Percentiles rank a stretch among this genome's conserved stretches.
These are phyloP conservation scores for Cryptocheilus praepositus DNA, from an alignment of 2,888 invertebrate species.

Conservation along the genomic window DNA sequence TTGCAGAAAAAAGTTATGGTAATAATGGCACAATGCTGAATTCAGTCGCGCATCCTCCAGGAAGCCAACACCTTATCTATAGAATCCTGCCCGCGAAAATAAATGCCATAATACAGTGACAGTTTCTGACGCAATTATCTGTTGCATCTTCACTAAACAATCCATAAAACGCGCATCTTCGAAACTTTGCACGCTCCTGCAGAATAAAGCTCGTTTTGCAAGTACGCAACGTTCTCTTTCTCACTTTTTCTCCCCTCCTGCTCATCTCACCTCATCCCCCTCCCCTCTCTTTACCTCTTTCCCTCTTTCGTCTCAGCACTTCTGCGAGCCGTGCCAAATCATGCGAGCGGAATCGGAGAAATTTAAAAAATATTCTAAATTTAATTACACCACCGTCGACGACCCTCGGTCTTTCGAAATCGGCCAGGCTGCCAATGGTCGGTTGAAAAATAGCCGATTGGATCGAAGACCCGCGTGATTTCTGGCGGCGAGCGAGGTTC, in stretches of 20 bases:
- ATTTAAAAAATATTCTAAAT: constrained; percentile 76
- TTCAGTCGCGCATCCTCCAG: no score
- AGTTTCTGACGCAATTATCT: no score
- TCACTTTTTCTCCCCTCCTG: constrained; percentile 27
- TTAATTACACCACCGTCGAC: constrained; percentile 65
- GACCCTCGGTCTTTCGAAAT: constrained; percentile 69
- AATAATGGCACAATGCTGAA: no score
- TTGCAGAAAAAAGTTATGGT: no score
- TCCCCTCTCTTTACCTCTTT: constrained; percentile 15
- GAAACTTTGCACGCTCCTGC: constrained; percentile 1
- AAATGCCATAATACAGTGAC: no score
- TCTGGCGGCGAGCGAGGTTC: constrained; percentile 35
- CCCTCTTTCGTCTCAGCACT: constrained; percentile 12
- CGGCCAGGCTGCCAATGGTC: constrained; percentile 68
- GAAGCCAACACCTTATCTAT: no score
- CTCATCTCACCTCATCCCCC: constrained; percentile 7
- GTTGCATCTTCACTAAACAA: no score
- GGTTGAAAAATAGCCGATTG: constrained; percentile 70
- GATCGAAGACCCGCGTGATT: constrained; percentile 28
- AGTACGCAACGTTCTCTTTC: constrained; percentile 30
- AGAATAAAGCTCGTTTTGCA: constrained; percentile 23
- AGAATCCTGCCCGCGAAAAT: no score
- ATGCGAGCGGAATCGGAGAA: constrained; percentile 73
- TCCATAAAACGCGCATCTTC: not conserved
- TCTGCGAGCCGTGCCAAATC: constrained; percentile 69